Base-by-base conservation (phyloP, 2,888 invertebrate species). In the Cerastoderma edule region DNA sequence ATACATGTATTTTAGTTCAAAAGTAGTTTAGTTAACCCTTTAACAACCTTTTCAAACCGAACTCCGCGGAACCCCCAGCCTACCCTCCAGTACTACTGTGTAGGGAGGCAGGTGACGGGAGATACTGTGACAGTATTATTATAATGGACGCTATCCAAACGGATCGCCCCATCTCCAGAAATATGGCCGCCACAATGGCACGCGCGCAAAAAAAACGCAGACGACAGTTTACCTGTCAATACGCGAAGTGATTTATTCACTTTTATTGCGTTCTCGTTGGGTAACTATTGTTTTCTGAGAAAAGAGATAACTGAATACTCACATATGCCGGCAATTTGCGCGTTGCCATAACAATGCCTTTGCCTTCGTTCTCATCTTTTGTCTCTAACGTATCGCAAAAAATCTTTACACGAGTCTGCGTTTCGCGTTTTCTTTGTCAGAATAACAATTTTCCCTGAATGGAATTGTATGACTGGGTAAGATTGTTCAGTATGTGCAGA, bases 261-360 rank as follows among this genome's bases (percentile, higher is more conserved):
- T 60, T 57, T 60, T 60, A 60, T 60, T 60, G 60, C 60, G 60
- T 39, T 39, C 39, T 60, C 60, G 39, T 39, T 39, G 60, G 39
- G 60, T 60, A 60, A 60, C 33, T 22, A 60, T 60, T 60, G 39
- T 35, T 24, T 33, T 22, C 60, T 10, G 13, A 60, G 50, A 50
- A 50, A 22, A 5, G 50, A 1, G 22, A 10, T 22, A 22, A n/a
- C n/a, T 50, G 50, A 50, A 22, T 22, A 10, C 50, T 1, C 19
- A 50, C 50, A 50, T 8, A 50, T 50, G 50, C 16, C 50, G 22
- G 22, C 50, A 10, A 24, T 10, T 4, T n/a, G n/a, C n/a, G n/a
- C n/a, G n/a, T n/a, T n/a, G n/a, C n/a, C n/a, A n/a, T n/a, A n/a
- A n/a, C n/a, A n/a, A n/a, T n/a, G n/a, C n/a, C n/a, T n/a, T n/a